Base-by-base conservation (phyloP, 2,113 vertebrate genomes). In the Phrynocephalus versicolor region DNA sequence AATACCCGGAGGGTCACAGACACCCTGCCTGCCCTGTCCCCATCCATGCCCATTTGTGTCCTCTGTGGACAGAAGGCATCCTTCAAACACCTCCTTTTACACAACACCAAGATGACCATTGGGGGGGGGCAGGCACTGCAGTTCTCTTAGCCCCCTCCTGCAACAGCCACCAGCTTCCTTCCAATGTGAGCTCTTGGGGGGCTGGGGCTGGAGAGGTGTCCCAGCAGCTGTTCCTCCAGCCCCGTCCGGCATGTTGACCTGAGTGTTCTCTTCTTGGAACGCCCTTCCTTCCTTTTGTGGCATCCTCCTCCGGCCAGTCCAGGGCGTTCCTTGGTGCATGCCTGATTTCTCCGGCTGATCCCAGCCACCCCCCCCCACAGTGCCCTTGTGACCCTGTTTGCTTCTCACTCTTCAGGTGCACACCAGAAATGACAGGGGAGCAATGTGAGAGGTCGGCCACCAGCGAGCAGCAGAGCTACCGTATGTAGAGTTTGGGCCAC, bases 361-460 rank as follows among this genome's bases (percentile, higher is more conserved):
- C n/a, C n/a, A n/a, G n/a, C 71, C 16, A 51, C 19, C 1, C 57
- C 13, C 6, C 16, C 19, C 65, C 37, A 65, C 57, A 33, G 25
- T 62, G 45, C 37, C 8, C 9, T 18, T 13, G 4, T 70, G 62
- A 2, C 6, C 0, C 1, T 25, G 74, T 85, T 91, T 72, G 89
- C 83, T 84, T 92, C 0, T 87, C 15, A 33, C 3, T 88, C 86
- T 74, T 5, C 87, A 97, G 96, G 91, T 97, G 96, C 77, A 93
- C 94, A 0, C 5, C 55, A 13, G 95, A 95, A 71, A 41, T 93
- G 92, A 95, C 92, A 0, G 96, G 96, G 64, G 39, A 76, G 0
- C 96, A 89, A 37, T 97, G 96, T 0, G 96, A 97, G 85, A 92
- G 94, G 0, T 94, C 94, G 39, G 12, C 90, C 0, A 81, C 92